Conservation (phyloP, 2,797 vertebrate genomes). For the Galago senegalensis region DNA sequence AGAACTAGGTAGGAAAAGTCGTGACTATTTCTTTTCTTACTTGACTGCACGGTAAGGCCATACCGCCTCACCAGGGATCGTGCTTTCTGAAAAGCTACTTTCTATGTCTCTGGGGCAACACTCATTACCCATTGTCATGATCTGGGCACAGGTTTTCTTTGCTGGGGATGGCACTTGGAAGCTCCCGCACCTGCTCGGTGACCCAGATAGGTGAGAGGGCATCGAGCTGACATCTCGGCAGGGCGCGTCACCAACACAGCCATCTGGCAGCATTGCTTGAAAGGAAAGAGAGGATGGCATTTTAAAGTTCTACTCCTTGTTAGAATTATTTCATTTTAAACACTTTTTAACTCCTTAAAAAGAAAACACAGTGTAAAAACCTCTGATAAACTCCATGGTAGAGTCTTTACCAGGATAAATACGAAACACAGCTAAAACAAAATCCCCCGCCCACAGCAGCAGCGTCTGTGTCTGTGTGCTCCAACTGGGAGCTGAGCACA, state of each 20-base stretch:
- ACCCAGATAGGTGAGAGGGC: conserved; percentile 3
- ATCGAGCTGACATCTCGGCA: not conserved
- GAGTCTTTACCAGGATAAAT: conserved; percentile 40
- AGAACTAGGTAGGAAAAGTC: conserved; percentile 8
- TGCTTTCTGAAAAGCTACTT: conserved; percentile 31
- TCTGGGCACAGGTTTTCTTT: conserved; percentile 41
- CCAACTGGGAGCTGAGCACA: not conserved
- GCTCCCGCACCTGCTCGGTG: not conserved
- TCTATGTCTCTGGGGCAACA: not conserved
- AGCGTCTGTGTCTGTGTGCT: not conserved
- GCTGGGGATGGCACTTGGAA: conserved; percentile 35
- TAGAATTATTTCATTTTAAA: conserved; percentile 55
- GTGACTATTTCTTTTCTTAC: not conserved
- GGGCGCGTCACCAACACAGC: not conserved
- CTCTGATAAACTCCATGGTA: not conserved
- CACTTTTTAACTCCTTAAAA: not conserved
- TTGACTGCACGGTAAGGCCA: not conserved
- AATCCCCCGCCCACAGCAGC: not conserved
- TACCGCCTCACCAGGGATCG: not conserved
- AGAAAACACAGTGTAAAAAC: not conserved
- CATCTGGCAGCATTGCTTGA: not conserved
- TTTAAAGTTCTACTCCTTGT: conserved; percentile 56
- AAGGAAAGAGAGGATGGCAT: not conserved
- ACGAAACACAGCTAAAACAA: conserved; percentile 11
- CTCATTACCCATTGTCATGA: conserved; percentile 42